Conservation (phyloP, 2,113 vertebrate species). For the Percopsis transmontana region DNA sequence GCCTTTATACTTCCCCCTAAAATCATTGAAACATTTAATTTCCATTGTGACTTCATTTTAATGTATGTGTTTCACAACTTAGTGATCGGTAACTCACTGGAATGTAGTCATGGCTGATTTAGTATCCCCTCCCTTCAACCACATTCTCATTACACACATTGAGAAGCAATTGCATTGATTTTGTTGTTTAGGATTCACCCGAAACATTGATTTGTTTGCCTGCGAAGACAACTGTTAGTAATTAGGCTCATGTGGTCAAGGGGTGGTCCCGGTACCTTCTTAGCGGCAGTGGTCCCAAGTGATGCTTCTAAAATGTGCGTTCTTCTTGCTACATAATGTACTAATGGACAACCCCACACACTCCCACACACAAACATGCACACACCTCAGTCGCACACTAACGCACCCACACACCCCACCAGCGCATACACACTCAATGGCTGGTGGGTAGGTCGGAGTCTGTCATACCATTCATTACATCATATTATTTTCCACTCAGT, state of each 20-base stretch:
- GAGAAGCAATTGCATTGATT: constrained; percentile 59
- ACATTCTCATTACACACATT: constrained; percentile 42
- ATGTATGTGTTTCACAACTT: constrained; percentile 20
- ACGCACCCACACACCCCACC: neutral
- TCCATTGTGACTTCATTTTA: neutral
- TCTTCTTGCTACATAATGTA: constrained; percentile 12
- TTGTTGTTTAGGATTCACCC: constrained; percentile 50
- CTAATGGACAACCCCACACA: constrained; percentile 35
- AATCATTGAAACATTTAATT: too few species aligned
- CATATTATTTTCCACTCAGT: constrained; percentile 67
- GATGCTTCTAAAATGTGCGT: constrained; percentile 25
- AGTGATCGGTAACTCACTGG: neutral
- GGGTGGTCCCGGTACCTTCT: constrained; percentile 15
- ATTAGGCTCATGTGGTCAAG: constrained; percentile 54
- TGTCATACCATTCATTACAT: constrained; percentile 64
- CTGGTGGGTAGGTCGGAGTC: constrained; percentile 39
- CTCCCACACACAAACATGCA: neutral
- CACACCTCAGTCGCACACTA: constrained; percentile 6
- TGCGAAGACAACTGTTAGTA: constrained; percentile 48
- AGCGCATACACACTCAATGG: constrained; percentile 7
- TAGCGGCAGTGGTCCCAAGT: constrained; percentile 9
- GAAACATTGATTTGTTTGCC: constrained; percentile 49
- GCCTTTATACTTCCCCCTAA: too few species aligned
- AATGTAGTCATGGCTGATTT: constrained; percentile 23
- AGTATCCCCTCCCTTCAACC: constrained; percentile 23